Evolutionary conservation across 2,888 invertebrate genomes (phyloP).

Genomic region (Drosophila lutescens): DNA sequence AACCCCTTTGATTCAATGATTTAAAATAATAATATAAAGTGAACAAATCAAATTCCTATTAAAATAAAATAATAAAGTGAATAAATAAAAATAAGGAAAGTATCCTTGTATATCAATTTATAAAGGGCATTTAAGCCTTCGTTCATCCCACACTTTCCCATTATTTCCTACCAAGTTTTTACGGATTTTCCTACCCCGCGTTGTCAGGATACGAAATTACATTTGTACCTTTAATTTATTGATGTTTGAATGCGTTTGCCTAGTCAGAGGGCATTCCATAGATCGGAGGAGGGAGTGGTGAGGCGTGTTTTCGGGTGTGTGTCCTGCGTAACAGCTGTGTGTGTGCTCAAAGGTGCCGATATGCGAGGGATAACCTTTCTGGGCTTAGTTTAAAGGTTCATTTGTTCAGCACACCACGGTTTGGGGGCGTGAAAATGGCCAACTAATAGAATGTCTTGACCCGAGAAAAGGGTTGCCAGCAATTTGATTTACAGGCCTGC

Average conservation of each 20-base stretch:
- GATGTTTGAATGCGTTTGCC: slow-evolving; percentile 64
- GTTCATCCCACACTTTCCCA: neutral
- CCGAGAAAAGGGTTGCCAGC: slow-evolving; percentile 52
- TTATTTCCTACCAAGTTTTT: slow-evolving; percentile 3
- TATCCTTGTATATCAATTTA: neutral
- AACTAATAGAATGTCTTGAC: slow-evolving; percentile 64
- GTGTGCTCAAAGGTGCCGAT: slow-evolving; percentile 48
- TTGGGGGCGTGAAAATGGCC: slow-evolving; percentile 71
- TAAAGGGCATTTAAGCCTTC: slow-evolving; percentile 2
- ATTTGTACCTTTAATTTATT: slow-evolving; percentile 78
- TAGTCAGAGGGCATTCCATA: slow-evolving; percentile 28
- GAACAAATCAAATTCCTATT: too few species aligned
- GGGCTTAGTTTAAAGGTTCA: slow-evolving; percentile 55
- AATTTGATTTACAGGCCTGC: slow-evolving; percentile 42
- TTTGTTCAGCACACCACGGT: slow-evolving; percentile 32
- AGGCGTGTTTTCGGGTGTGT: slow-evolving; percentile 40
- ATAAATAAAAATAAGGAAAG: too few species aligned
- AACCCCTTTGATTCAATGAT: too few species aligned
- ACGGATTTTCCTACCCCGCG: slow-evolving; percentile 12
- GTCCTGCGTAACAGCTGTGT: slow-evolving; percentile 31
- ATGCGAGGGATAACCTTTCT: slow-evolving; percentile 27
- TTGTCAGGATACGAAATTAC: slow-evolving; percentile 66
- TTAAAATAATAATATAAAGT: too few species aligned
- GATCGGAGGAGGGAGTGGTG: slow-evolving; percentile 37
- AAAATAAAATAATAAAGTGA: too few species aligned